Percentiles rank a stretch among this genome's conserved stretches.
phyloP scores from a whole-genome alignment of 2,888 invertebrate species.

The Polydrusus tereticollis region DNA sequence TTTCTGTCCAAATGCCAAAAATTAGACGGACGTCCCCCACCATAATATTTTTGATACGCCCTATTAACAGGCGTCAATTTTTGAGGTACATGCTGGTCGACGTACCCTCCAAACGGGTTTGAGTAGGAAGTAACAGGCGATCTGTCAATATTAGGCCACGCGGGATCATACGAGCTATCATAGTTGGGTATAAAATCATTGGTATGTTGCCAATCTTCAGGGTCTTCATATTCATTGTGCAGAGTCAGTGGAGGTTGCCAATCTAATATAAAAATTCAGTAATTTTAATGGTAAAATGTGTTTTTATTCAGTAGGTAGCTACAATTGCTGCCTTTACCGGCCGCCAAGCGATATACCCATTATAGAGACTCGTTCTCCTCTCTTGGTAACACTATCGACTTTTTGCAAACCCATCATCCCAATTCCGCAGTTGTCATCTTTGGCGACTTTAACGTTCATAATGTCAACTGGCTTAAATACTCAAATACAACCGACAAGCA shows the following conservation, averaged over 20 bases:
- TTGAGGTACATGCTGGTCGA: not conserved
- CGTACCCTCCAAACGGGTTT: slow-evolving; percentile 15
- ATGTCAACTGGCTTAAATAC: too few species aligned
- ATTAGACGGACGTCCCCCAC: not conserved
- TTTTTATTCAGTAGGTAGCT: too few species aligned
- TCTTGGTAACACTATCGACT: too few species aligned
- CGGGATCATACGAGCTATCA: not conserved
- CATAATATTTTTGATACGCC: not conserved
- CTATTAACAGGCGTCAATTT: not conserved
- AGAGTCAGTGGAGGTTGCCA: slow-evolving; percentile 16
- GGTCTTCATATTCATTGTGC: slow-evolving; percentile 10
- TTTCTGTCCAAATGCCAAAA: not conserved
- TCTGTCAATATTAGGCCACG: slow-evolving; percentile 11
- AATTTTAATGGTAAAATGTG: not conserved
- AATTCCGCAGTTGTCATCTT: too few species aligned
- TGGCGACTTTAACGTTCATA: too few species aligned
- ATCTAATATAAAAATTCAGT: slow-evolving; percentile 6
- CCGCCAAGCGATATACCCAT: too few species aligned
- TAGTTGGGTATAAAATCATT: not conserved
- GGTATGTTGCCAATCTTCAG: slow-evolving; percentile 3
- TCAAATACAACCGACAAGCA: too few species aligned
- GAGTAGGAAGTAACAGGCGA: slow-evolving; percentile 29
- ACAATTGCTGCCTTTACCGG: too few species aligned
- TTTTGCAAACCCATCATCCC: too few species aligned
- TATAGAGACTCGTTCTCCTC: too few species aligned